Percentiles rank a stretch among this genome's conserved stretches.
phyloP scores from a whole-genome alignment of 2,888 invertebrate genomes.

The Chirona hameri region DNA sequence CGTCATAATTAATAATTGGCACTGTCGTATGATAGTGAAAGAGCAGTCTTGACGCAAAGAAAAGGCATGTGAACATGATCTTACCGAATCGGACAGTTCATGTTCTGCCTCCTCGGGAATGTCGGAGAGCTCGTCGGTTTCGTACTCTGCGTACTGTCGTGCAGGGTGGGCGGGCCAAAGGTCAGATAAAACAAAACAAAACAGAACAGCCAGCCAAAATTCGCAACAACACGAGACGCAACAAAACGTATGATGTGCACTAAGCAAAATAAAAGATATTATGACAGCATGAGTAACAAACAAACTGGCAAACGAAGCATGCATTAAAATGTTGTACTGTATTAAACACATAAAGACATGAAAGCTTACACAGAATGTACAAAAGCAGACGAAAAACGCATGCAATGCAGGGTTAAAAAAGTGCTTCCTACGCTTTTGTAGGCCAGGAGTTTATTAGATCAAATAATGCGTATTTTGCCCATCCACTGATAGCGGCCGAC shows the following conservation, averaged over 20 bases:
- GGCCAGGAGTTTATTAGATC: too few species aligned
- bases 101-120: constrained; percentile 51
- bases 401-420: too few species aligned
- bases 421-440: too few species aligned
- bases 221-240: constrained; percentile 13
- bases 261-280: not conserved
- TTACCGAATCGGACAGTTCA: constrained; percentile 38
- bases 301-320: not conserved
- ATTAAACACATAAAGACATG: not conserved
- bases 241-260: not conserved
- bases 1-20: too few species aligned
- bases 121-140: constrained; percentile 48
- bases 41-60: too few species aligned
- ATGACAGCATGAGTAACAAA: not conserved
- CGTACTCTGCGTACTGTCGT: constrained; percentile 1
- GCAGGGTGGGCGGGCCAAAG: not conserved
- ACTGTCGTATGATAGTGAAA: too few species aligned
- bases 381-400: not conserved
- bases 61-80: not conserved
- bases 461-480: too few species aligned
- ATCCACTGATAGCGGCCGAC: too few species aligned
- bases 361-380: not conserved
- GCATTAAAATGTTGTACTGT: constrained; percentile 8
- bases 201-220: not conserved
- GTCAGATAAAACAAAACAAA: constrained; percentile 14